These are phyloP conservation scores for Julus scandinavius DNA, from an alignment of 2,888 invertebrate species.

Conservation along the genomic window DNA sequence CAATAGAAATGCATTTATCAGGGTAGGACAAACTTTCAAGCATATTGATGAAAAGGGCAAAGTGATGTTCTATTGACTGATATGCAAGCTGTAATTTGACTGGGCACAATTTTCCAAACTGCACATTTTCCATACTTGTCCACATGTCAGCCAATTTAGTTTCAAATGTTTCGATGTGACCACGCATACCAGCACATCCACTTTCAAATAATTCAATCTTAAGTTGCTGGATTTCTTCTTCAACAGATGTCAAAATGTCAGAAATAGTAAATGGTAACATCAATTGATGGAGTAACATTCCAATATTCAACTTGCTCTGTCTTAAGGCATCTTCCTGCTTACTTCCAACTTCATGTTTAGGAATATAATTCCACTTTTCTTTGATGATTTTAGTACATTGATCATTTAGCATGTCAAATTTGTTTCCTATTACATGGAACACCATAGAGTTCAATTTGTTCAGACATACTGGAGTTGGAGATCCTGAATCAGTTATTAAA, in stretches of 20 bases:
- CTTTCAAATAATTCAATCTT: not conserved
- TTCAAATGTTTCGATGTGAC: not conserved
- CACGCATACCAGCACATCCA: not conserved
- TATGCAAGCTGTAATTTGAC: not conserved
- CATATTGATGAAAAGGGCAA: not conserved
- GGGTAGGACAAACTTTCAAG: not conserved
- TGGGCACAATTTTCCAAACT: slow-evolving; percentile 26
- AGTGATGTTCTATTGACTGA: not conserved
- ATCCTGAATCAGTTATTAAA: not conserved
- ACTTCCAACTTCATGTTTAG: not conserved
- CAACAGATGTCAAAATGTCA: not conserved
- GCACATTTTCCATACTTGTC: not conserved
- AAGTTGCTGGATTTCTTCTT: not conserved
- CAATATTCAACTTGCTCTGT: not conserved
- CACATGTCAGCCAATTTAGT: not conserved
- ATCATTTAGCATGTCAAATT: not conserved
- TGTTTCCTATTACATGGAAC: not conserved
- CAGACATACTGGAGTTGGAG: not conserved
- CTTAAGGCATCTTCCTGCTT: not conserved
- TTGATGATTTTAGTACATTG: not conserved
- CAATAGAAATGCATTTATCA: not conserved
- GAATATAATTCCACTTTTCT: not conserved
- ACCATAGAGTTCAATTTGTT: not conserved
- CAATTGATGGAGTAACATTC: not conserved
- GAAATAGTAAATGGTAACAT: not conserved